Conservation (phyloP, 2,888 invertebrate genomes). For the Thymelicus sylvestris region DNA sequence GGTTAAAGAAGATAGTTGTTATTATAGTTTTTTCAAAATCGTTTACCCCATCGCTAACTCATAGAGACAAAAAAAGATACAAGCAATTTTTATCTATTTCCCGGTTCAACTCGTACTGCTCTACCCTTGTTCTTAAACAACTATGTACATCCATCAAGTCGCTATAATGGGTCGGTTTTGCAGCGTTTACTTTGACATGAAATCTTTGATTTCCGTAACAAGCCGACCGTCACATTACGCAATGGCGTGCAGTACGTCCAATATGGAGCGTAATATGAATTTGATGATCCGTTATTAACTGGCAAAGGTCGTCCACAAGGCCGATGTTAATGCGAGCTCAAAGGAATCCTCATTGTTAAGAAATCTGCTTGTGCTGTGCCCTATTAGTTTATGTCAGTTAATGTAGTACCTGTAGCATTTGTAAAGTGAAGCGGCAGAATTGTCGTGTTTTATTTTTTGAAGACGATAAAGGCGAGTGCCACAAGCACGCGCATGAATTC, state of each 20-base stretch:
- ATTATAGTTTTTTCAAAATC: too few species aligned
- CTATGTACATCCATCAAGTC: too few species aligned
- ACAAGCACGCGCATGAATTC: too few species aligned
- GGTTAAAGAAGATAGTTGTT: too few species aligned
- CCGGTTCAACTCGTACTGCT: too few species aligned
- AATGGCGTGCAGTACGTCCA: constrained; percentile 11
- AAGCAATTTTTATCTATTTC: neutral
- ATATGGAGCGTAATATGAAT: constrained; percentile 62
- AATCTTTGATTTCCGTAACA: neutral
- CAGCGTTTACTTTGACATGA: neutral
- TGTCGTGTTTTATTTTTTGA: too few species aligned
- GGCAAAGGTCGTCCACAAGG: constrained; percentile 51
- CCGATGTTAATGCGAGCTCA: constrained; percentile 22
- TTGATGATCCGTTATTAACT: constrained; percentile 69
- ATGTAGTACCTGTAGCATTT: too few species aligned
- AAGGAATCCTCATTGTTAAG: constrained; percentile 20
- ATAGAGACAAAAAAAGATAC: neutral
- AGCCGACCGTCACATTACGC: constrained; percentile 5
- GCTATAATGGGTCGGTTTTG: neutral
- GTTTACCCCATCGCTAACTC: too few species aligned
- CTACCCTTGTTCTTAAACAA: too few species aligned
- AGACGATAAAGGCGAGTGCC: too few species aligned
- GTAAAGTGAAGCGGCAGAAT: too few species aligned
- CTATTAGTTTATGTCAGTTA: too few species aligned
- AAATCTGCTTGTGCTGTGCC: neutral